phyloP scores from a whole-genome alignment of 2,113 vertebrate species.

The Hippocampus abdominalis region DNA sequence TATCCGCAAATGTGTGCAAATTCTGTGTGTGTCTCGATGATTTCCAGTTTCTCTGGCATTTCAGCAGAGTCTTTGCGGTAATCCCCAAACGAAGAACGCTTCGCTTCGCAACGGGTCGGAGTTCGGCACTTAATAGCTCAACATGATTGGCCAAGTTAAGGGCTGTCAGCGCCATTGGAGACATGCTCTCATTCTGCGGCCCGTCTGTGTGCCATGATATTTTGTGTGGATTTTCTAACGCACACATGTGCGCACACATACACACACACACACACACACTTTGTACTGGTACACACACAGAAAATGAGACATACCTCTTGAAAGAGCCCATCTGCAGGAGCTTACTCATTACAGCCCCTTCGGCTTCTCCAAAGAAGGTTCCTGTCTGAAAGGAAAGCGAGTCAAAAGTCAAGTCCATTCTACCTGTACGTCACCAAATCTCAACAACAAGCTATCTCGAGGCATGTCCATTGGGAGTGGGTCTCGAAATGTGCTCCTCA shows the following conservation, averaged over 20 bases:
- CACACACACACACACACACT: too few relatives aligned
- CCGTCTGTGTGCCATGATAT: constrained; percentile 18
- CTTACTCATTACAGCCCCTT: constrained; percentile 97
- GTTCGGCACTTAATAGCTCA: constrained; percentile 53
- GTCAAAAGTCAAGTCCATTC: background rate
- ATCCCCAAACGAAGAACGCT: constrained; percentile 59
- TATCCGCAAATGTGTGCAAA: constrained; percentile 9
- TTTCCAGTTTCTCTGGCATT: constrained; percentile 45
- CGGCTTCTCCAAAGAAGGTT: constrained; percentile 92
- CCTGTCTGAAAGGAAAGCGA: constrained; percentile 80
- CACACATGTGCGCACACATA: background rate
- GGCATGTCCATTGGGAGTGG: background rate
- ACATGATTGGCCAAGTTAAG: constrained; percentile 57
- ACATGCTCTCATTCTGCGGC: constrained; percentile 50
- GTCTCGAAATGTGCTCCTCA: background rate
- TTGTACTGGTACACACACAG: background rate
- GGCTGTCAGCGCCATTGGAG: constrained; percentile 57
- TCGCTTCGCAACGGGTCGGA: constrained; percentile 51
- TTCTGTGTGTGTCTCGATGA: constrained; percentile 22
- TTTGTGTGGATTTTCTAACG: constrained; percentile 36
- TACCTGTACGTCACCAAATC: background rate
- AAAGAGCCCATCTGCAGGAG: constrained; percentile 96
- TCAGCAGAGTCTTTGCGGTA: constrained; percentile 66
- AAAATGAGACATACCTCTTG: constrained; percentile 82
- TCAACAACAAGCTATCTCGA: background rate